A percentile compares a stretch with the other conserved stretches of the same genome.
phyloP scores from a whole-genome alignment of 2,113 vertebrate genomes.

The Tychaedon coryphoeus region DNA sequence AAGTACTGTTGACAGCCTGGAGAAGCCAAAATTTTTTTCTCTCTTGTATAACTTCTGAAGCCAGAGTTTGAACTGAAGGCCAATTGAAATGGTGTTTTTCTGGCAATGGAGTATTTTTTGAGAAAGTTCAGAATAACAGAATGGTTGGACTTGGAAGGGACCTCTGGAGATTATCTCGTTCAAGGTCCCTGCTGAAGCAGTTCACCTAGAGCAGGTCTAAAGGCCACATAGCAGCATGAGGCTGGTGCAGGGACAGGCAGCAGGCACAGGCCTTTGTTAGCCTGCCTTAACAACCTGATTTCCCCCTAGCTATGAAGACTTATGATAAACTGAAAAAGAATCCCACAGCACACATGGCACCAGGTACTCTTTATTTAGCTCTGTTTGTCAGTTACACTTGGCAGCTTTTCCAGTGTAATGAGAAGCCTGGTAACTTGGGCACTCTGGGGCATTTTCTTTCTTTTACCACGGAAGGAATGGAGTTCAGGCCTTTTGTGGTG shows the following conservation, averaged over 20 bases:
- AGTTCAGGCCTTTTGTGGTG: not conserved
- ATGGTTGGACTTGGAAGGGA: not conserved
- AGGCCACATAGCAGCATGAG: fast-evolving
- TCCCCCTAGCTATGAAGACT: not conserved
- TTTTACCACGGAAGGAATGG: not conserved
- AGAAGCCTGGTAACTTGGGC: not conserved
- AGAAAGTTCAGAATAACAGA: not conserved
- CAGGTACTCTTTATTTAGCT: not conserved
- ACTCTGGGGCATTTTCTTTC: not conserved
- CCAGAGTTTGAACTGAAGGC: not conserved
- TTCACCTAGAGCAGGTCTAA: not conserved
- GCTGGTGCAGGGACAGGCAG: not conserved
- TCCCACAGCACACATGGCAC: not conserved
- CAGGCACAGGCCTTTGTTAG: not conserved
- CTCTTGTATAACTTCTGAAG: not conserved
- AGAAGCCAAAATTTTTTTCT: not conserved
- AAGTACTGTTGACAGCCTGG: fast-evolving
- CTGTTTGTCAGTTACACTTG: not conserved
- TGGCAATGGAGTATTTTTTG: not conserved
- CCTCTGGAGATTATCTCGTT: not conserved
- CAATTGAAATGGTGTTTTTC: not conserved
- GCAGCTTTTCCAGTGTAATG: not conserved
- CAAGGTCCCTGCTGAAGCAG: not conserved
- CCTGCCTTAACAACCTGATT: not conserved
- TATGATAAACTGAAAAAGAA: not conserved